Conservation (phyloP, 2,888 invertebrate genomes). For the Scrobipalpa atriplicella region DNA sequence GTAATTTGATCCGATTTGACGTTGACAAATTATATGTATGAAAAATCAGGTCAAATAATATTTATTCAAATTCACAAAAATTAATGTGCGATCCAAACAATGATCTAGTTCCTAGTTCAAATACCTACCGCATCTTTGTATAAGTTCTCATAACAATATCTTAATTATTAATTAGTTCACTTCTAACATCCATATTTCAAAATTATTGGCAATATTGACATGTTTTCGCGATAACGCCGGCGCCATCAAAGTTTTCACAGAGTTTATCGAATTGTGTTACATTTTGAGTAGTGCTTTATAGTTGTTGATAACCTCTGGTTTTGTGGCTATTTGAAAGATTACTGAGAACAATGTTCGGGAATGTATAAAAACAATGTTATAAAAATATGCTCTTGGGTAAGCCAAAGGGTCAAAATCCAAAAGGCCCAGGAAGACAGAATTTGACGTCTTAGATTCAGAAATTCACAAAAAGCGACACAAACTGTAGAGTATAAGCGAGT, state of each 20-base stretch:
- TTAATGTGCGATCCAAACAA: too few relatives aligned
- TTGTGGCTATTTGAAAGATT: neutral
- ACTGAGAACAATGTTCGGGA: slow-evolving; percentile 1
- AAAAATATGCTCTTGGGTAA: too few relatives aligned
- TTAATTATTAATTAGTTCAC: neutral
- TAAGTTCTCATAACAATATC: neutral
- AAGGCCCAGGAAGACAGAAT: too few relatives aligned
- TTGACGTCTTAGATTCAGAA: too few relatives aligned
- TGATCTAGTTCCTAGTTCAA: neutral
- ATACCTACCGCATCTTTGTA: neutral
- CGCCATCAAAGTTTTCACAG: neutral
- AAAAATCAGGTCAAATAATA: too few relatives aligned
- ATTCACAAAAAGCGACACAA: too few relatives aligned
- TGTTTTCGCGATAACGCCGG: neutral
- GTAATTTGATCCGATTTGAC: too few relatives aligned
- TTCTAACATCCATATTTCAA: neutral
- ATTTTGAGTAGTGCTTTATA: neutral
- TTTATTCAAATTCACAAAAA: too few relatives aligned
- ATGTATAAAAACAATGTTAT: too few relatives aligned
- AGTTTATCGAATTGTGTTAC: neutral
- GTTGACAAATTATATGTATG: too few relatives aligned
- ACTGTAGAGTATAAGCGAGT: too few relatives aligned
- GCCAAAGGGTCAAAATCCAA: too few relatives aligned
- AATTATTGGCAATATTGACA: neutral
- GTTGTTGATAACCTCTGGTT: neutral